These are phyloP conservation scores for Anoncus sp. DNA, from an alignment of 2,888 invertebrate species.

Conservation along the genomic window DNA sequence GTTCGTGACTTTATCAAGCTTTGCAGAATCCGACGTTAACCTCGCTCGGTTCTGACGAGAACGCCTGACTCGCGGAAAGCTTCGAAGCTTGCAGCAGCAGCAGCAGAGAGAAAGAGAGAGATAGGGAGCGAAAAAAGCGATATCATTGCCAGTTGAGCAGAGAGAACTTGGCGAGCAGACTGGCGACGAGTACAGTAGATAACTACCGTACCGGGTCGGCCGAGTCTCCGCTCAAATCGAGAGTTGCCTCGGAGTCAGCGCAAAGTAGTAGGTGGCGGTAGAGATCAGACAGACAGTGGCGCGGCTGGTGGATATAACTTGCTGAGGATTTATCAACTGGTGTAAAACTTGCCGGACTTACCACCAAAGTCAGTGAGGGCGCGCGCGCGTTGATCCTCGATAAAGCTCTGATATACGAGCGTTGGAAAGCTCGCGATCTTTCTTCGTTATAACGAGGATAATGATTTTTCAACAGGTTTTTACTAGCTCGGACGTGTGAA, in stretches of 20 bases:
- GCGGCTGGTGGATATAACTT: conserved; percentile 10
- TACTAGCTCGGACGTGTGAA: too few species aligned
- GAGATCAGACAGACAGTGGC: conserved; percentile 71
- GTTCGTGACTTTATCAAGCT: neutral
- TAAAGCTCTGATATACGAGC: conserved; percentile 4
- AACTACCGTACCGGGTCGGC: conserved; percentile 78
- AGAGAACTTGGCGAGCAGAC: conserved; percentile 16
- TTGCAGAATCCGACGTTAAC: conserved; percentile 61
- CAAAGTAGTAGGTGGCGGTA: conserved; percentile 80
- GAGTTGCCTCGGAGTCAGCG: conserved; percentile 36
- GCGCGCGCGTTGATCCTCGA: conserved; percentile 7
- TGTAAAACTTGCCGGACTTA: conserved; percentile 48
- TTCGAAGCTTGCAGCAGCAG: conserved; percentile 45
- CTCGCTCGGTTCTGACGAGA: conserved; percentile 39
- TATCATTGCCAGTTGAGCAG: conserved; percentile 50
- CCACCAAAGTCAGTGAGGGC: conserved; percentile 27
- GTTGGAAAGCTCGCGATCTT: conserved; percentile 24
- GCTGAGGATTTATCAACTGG: conserved; percentile 47
- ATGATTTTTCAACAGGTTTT: conserved; percentile 40
- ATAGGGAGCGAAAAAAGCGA: conserved; percentile 32
- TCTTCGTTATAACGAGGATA: neutral
- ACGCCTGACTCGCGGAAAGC: conserved; percentile 17
- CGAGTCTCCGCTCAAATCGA: conserved; percentile 37
- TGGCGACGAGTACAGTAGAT: conserved; percentile 73
- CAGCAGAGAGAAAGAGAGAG: conserved; percentile 50